A percentile compares a stretch with the other conserved stretches of the same genome.
phyloP scores from a whole-genome alignment of 2,797 vertebrate genomes.

The Chaunax sp. region DNA sequence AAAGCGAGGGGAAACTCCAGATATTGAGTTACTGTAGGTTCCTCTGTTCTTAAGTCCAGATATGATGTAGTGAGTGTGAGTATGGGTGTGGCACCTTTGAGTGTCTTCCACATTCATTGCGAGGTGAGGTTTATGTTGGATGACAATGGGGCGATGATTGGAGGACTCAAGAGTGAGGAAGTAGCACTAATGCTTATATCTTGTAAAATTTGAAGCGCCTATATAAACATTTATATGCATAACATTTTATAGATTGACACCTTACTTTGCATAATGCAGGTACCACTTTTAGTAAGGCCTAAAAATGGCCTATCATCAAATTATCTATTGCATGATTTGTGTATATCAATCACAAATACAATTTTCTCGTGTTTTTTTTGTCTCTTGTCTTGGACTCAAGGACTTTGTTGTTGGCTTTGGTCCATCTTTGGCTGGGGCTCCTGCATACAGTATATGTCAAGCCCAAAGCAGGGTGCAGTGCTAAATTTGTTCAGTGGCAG shows the following conservation, averaged over 20 bases:
- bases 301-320: not conserved
- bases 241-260: not conserved
- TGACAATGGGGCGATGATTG: constrained; percentile 44
- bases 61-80: constrained; percentile 73
- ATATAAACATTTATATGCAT: constrained; percentile 7
- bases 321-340: not conserved
- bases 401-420: constrained; percentile 46
- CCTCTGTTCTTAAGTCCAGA: constrained; percentile 61
- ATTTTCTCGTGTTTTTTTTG: not conserved
- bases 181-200: constrained; percentile 3
- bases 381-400: constrained; percentile 27
- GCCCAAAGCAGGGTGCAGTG: constrained; percentile 40
- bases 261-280: constrained; percentile 1
- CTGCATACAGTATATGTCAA: constrained; percentile 41
- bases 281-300: not conserved
- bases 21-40: constrained; percentile 76
- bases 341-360: not conserved
- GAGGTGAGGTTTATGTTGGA: constrained; percentile 35
- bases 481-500: constrained; percentile 57
- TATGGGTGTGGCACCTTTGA: constrained; percentile 55
- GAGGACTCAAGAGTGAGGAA: constrained; percentile 28
- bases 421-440: constrained; percentile 49
- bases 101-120: constrained; percentile 43
- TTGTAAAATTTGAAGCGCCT: not conserved
- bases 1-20: constrained; percentile 65